Conservation (phyloP, 2,113 vertebrate species). For the Capreolus pygargus region DNA sequence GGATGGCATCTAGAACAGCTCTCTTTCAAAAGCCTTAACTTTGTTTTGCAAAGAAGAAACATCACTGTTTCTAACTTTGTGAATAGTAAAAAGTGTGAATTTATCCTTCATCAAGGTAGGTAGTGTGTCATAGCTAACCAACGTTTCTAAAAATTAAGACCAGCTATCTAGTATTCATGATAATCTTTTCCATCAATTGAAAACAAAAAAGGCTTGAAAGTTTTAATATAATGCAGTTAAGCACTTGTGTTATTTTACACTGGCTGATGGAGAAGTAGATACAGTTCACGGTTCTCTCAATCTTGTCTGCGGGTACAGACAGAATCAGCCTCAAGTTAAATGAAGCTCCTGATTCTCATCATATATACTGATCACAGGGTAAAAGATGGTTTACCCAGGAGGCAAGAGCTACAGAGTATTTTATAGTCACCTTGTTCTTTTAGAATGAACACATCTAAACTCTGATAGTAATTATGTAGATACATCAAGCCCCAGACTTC, state of each 20-base stretch:
- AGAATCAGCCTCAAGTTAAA: background rate
- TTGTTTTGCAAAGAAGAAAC: conserved; percentile 12
- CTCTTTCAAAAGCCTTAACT: background rate
- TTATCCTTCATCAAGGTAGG: background rate
- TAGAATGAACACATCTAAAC: background rate
- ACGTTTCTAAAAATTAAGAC: background rate
- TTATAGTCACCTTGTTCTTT: background rate
- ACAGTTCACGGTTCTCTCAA: background rate
- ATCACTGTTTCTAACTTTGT: background rate
- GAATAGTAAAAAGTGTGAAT: background rate
- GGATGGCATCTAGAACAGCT: background rate
- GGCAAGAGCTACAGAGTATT: background rate
- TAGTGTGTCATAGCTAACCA: background rate
- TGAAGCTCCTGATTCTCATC: background rate
- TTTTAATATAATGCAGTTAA: background rate
- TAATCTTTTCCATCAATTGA: background rate
- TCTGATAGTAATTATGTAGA: background rate
- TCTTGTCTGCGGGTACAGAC: background rate
- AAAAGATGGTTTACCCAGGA: background rate
- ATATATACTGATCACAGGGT: background rate
- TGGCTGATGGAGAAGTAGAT: background rate
- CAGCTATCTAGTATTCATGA: background rate
- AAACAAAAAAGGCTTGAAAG: conserved; percentile 17
- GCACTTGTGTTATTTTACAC: background rate
- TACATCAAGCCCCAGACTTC: background rate